phyloP scores from a whole-genome alignment of 2,113 vertebrate genomes.

The Zosterops japonicus region DNA sequence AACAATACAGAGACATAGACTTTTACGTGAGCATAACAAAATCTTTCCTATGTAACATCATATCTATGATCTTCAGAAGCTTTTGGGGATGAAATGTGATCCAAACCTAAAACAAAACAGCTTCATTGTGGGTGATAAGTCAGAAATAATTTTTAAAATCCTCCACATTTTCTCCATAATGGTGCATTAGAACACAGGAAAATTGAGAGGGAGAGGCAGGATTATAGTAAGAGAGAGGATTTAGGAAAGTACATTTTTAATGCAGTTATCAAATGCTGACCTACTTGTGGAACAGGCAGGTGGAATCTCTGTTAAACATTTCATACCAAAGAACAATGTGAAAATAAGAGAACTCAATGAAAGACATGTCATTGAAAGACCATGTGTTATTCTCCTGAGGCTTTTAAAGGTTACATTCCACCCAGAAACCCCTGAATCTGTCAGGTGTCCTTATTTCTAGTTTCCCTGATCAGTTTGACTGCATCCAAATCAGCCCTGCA shows the following conservation, averaged over 20 bases:
- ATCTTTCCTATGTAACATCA: background rate
- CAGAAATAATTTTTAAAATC: background rate
- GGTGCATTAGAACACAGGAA: background rate
- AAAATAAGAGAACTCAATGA: slow-evolving; percentile 36
- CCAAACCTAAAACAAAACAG: background rate
- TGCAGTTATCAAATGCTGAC: slow-evolving; percentile 53
- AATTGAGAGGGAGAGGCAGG: slow-evolving; percentile 27
- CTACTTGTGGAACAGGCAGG: slow-evolving; percentile 55
- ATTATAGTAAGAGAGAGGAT: slow-evolving; percentile 8
- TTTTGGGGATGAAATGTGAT: background rate
- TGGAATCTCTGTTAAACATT: slow-evolving; percentile 29
- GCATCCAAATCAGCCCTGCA: background rate
- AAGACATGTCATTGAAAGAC: slow-evolving; percentile 3
- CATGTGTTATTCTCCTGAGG: background rate
- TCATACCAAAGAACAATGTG: slow-evolving; percentile 33
- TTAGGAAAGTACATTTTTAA: slow-evolving; percentile 45
- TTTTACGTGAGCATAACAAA: background rate
- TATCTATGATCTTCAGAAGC: background rate
- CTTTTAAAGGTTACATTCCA: background rate
- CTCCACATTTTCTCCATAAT: background rate
- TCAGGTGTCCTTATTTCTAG: slow-evolving; percentile 3
- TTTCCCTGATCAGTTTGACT: background rate
- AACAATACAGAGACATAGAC: background rate
- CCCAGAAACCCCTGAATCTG: background rate
- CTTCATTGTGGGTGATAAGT: background rate